Percentiles rank a stretch among this genome's conserved stretches.
These are phyloP conservation scores for Noctua pronuba DNA, from an alignment of 2,888 invertebrate genomes.

Conservation along the genomic window DNA sequence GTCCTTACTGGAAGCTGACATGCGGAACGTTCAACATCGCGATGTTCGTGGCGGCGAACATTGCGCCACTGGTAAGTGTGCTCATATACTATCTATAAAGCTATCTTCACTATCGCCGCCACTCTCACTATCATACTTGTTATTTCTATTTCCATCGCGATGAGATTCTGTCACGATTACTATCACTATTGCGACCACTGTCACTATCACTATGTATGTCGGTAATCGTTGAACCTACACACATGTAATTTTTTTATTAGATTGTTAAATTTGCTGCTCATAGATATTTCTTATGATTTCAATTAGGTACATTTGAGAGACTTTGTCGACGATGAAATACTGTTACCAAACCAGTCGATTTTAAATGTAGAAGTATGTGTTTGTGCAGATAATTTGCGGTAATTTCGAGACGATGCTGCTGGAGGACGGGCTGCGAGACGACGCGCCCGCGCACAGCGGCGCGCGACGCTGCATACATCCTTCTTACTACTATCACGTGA, in stretches of 20 bases:
- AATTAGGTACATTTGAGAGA: slow-evolving; percentile 4
- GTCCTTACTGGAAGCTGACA: slow-evolving; percentile 82
- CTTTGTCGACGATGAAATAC: background rate
- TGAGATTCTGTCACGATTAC: slow-evolving; percentile 45
- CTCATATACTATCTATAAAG: slow-evolving; percentile 27
- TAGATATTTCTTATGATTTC: background rate
- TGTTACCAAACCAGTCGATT: background rate
- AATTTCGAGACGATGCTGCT: slow-evolving; percentile 77
- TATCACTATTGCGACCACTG: slow-evolving; percentile 46
- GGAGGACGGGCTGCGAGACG: slow-evolving; percentile 77
- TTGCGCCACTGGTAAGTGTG: slow-evolving; percentile 82
- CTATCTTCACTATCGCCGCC: slow-evolving; percentile 43
- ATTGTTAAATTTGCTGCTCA: background rate
- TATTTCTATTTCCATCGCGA: slow-evolving; percentile 46
- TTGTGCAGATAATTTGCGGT: slow-evolving; percentile 82
- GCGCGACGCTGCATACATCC: slow-evolving; percentile 83
- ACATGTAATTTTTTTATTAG: background rate
- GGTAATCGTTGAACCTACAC: slow-evolving; percentile 21
- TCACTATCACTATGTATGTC: slow-evolving; percentile 19
- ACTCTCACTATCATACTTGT: slow-evolving; percentile 58
- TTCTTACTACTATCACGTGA: slow-evolving; percentile 88
- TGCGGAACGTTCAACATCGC: slow-evolving; percentile 83
- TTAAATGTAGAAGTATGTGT: slow-evolving; percentile 8
- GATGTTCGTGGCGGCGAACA: slow-evolving; percentile 82
- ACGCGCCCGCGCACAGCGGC: slow-evolving; percentile 77